Evolutionary conservation across 2,888 invertebrate species (phyloP).

Genomic region (Galerucella pusilla): DNA sequence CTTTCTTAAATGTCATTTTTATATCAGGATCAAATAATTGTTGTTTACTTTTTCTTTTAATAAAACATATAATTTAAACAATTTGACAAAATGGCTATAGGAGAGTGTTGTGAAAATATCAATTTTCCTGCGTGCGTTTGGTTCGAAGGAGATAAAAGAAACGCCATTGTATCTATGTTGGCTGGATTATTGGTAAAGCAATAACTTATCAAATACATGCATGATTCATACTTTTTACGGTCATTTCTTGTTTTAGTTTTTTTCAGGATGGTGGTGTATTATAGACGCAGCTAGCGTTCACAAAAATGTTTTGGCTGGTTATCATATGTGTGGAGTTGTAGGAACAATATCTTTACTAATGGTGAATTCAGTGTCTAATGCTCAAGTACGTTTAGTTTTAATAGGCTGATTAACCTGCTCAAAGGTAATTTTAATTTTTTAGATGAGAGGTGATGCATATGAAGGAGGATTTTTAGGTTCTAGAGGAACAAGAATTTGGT

Average conservation of each 20-base stretch:
- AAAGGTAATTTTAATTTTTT: slow-evolving; percentile 18
- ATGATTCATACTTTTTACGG: slow-evolving; percentile 23
- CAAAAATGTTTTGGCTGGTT: slow-evolving; percentile 76
- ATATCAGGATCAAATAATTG: background rate
- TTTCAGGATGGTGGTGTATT: slow-evolving; percentile 97
- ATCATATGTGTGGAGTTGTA: slow-evolving; percentile 94
- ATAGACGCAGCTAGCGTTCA: slow-evolving; percentile 92
- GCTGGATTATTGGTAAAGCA: slow-evolving; percentile 85
- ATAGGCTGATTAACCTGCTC: background rate
- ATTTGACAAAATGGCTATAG: slow-evolving; percentile 54
- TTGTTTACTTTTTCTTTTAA: slow-evolving; percentile 14
- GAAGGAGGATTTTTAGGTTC: slow-evolving; percentile 88
- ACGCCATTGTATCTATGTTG: slow-evolving; percentile 85
- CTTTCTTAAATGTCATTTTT: slow-evolving; percentile 1
- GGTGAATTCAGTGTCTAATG: slow-evolving; percentile 97
- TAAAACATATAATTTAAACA: slow-evolving; percentile 1
- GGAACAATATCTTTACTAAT: slow-evolving; percentile 95
- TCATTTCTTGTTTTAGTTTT: slow-evolving; percentile 76
- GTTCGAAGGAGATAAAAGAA: slow-evolving; percentile 88
- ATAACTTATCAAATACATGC: background rate
- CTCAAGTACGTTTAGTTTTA: slow-evolving; percentile 71
- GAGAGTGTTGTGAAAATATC: slow-evolving; percentile 74
- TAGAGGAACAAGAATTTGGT: slow-evolving; percentile 91
- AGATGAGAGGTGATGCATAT: slow-evolving; percentile 84
- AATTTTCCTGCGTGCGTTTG: slow-evolving; percentile 82